Evolutionary conservation across 1,140 invertebrate genomes (phyloP).

Genomic region (Drosophila mojavensis): DNA sequence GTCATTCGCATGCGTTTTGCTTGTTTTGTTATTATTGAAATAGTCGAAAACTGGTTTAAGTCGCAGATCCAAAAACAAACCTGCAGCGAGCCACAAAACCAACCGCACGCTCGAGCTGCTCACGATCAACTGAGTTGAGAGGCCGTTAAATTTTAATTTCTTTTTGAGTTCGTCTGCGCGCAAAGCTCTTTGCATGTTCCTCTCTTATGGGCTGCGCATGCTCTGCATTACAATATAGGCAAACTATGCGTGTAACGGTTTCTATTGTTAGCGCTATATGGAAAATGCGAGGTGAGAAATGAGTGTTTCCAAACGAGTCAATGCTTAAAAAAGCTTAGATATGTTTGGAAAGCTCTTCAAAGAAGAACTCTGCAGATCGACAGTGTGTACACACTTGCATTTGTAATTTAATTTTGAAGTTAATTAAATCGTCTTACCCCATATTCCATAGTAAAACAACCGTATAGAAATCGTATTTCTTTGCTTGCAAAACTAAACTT

Average conservation of each 20-base stretch:
- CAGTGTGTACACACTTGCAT: not conserved
- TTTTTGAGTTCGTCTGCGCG: conserved; percentile 22
- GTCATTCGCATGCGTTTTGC: conserved; percentile 66
- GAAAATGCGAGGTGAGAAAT: conserved; percentile 16
- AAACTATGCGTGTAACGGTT: conserved; percentile 38
- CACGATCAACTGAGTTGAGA: conserved; percentile 45
- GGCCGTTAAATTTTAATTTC: conserved; percentile 26
- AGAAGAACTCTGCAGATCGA: too few relatives aligned
- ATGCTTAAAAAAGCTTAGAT: too few relatives aligned
- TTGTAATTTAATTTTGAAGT: not conserved
- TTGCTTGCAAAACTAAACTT: conserved; percentile 76
- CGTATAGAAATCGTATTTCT: conserved; percentile 39
- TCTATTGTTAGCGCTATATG: conserved; percentile 2
- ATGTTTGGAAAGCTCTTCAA: too few relatives aligned
- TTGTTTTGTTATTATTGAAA: conserved; percentile 50
- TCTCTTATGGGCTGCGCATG: conserved; percentile 38
- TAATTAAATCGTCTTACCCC: not conserved
- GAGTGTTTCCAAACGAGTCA: not conserved
- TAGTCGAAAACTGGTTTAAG: conserved; percentile 65
- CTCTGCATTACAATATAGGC: conserved; percentile 46
- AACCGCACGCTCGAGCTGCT: conserved; percentile 50
- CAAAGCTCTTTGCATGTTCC: conserved; percentile 19
- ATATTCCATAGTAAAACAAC: conserved; percentile 36
- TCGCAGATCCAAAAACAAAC: conserved; percentile 45
- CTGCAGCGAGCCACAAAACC: conserved; percentile 18